Evolutionary conservation across 1,140 invertebrate species (phyloP).

Genomic region (Pristionchus pacificus): DNA sequence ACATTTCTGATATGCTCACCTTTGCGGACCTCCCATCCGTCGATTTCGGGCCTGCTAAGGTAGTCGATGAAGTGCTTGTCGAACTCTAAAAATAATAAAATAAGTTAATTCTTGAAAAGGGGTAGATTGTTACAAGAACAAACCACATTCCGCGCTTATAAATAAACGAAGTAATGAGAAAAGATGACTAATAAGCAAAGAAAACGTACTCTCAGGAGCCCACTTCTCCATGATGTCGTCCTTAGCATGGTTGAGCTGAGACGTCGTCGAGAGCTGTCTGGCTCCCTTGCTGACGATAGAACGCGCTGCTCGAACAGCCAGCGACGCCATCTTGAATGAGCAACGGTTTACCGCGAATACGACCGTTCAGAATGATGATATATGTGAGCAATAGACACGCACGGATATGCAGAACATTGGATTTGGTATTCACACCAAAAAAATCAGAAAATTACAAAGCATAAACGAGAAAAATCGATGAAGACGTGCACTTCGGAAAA

Average conservation of each 20-base stretch:
- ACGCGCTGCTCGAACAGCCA: slow-evolving; percentile 16
- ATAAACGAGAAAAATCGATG: not conserved
- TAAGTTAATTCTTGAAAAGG: too few species aligned
- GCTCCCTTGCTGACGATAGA: slow-evolving; percentile 19
- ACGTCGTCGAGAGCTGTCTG: slow-evolving; percentile 38
- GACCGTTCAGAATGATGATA: not conserved
- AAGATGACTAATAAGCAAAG: too few species aligned
- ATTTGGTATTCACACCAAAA: not conserved
- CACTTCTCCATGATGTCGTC: slow-evolving; percentile 58
- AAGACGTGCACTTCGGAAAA: not conserved
- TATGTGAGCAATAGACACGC: not conserved
- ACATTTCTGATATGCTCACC: slow-evolving; percentile 24
- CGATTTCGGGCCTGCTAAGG: slow-evolving; percentile 83
- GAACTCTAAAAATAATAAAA: slow-evolving; percentile 46
- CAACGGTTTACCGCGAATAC: not conserved
- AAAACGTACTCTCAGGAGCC: slow-evolving; percentile 51
- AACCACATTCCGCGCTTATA: too few species aligned
- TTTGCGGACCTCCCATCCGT: slow-evolving; percentile 86
- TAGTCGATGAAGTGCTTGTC: slow-evolving; percentile 63
- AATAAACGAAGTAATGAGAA: too few species aligned
- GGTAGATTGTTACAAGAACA: too few species aligned
- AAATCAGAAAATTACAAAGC: not conserved
- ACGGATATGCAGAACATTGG: not conserved
- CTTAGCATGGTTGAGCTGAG: slow-evolving; percentile 19
- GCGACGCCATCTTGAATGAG: slow-evolving; percentile 23